phyloP scores from a whole-genome alignment of 2,797 vertebrate genomes.

The Iguana delicatissima region DNA sequence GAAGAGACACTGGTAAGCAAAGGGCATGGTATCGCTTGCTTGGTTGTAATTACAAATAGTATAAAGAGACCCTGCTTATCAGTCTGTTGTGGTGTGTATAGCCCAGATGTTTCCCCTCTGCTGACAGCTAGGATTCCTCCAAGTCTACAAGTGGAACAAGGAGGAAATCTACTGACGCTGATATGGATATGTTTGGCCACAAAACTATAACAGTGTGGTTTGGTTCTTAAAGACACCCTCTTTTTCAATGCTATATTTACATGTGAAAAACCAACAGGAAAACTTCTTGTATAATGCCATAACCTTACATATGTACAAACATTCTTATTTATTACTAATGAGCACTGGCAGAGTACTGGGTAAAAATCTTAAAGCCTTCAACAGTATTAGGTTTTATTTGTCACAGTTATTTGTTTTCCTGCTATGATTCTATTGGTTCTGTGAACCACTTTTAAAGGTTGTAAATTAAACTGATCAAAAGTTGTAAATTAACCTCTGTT shows the following conservation, averaged over 20 bases:
- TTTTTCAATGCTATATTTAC: not conserved
- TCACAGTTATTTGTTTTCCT: constrained; percentile 69
- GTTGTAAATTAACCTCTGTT: constrained; percentile 67
- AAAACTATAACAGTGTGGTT: constrained; percentile 37
- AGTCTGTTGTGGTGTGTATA: not conserved
- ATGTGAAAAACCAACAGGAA: constrained; percentile 28
- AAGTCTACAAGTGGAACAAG: fast-evolving
- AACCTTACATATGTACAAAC: not conserved
- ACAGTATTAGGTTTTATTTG: constrained; percentile 70
- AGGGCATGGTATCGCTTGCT: not conserved
- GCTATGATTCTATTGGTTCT: constrained; percentile 80
- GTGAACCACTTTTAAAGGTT: constrained; percentile 76
- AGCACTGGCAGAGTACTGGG: not conserved
- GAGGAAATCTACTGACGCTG: constrained; percentile 18
- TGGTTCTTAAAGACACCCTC: constrained; percentile 29
- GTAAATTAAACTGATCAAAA: constrained; percentile 76
- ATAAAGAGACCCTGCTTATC: not conserved
- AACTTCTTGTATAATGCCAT: not conserved
- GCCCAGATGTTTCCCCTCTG: constrained; percentile 17
- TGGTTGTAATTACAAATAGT: not conserved
- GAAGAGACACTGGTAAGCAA: not conserved
- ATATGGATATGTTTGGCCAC: not conserved
- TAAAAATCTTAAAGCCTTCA: constrained; percentile 56
- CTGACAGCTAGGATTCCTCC: not conserved
- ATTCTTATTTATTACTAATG: not conserved